Evolutionary conservation across 2,888 invertebrate genomes (phyloP).

Genomic region (Xanthostigma xanthostigma): DNA sequence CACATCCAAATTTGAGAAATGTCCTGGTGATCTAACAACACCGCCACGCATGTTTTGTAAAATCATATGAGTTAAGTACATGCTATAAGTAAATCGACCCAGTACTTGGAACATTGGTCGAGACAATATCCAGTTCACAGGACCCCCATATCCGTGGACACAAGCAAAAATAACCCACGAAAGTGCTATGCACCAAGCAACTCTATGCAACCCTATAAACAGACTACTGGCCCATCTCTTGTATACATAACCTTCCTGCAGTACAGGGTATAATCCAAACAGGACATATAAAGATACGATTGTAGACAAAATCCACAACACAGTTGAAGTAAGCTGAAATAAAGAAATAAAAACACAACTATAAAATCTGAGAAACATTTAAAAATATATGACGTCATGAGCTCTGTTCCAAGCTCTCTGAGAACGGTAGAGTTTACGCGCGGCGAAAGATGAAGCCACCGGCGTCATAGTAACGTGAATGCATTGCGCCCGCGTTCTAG

Average conservation of each 20-base stretch:
- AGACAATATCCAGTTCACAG: conserved; percentile 9
- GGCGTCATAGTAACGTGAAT: too few species aligned
- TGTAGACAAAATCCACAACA: background rate
- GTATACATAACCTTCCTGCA: background rate
- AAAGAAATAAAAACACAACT: background rate
- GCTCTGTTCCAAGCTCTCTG: too few species aligned
- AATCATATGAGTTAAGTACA: conserved; percentile 8
- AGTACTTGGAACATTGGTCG: conserved; percentile 10
- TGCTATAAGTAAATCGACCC: conserved; percentile 8
- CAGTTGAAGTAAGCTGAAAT: background rate
- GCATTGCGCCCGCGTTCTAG: too few species aligned
- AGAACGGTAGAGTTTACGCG: too few species aligned
- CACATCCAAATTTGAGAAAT: too few species aligned
- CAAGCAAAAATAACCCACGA: conserved; percentile 10
- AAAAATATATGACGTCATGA: too few species aligned
- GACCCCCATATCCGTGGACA: conserved; percentile 8
- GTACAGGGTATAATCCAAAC: background rate
- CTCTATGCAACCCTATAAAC: conserved; percentile 9
- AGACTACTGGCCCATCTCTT: background rate
- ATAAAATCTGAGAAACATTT: background rate
- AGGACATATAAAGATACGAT: background rate
- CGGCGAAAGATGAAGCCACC: too few species aligned
- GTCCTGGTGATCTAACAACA: too few species aligned
- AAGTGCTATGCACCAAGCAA: conserved; percentile 9
- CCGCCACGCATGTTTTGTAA: too few species aligned